Conservation (phyloP, 64 coral and sea anemone genomes). For the Actinia equina region DNA sequence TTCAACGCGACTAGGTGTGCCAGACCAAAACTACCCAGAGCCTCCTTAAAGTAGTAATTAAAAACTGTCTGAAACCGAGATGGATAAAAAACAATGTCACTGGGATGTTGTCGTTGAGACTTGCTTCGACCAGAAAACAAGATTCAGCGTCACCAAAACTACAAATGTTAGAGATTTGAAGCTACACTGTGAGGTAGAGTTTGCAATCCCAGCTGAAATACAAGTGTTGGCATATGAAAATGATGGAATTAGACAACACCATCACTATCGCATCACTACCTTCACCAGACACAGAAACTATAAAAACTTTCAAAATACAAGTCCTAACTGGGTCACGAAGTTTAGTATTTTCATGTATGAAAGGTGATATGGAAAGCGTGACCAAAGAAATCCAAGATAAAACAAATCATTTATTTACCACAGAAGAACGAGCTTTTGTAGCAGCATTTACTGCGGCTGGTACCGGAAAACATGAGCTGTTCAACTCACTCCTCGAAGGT, state of each 20-base stretch:
- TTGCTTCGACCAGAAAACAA: neutral
- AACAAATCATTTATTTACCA: slow-evolving; percentile 12
- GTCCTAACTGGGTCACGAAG: slow-evolving; percentile 21
- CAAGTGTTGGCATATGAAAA: neutral
- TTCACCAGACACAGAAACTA: neutral
- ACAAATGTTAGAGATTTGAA: slow-evolving; percentile 1
- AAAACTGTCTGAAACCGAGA: too few species aligned
- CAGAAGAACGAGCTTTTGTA: slow-evolving; percentile 30
- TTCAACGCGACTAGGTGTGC: too few species aligned
- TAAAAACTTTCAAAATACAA: neutral
- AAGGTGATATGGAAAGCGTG: slow-evolving; percentile 31
- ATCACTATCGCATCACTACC: neutral
- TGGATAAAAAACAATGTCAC: neutral
- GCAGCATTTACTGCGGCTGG: slow-evolving; percentile 35
- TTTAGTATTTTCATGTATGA: slow-evolving; percentile 40
- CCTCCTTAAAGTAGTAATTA: neutral
- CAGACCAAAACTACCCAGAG: too few species aligned
- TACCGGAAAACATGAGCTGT: slow-evolving; percentile 18
- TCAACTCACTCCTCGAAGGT: slow-evolving; percentile 22
- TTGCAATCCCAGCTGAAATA: neutral
- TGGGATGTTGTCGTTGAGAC: neutral
- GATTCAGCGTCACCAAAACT: neutral
- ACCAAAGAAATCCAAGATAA: slow-evolving; percentile 24
- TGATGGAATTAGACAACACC: neutral
- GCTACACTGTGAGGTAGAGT: neutral